Percentiles rank a stretch among this genome's conserved stretches.
Conservation (phyloP, 2,888 invertebrate genomes). For the Rhagonycha fulva region DNA sequence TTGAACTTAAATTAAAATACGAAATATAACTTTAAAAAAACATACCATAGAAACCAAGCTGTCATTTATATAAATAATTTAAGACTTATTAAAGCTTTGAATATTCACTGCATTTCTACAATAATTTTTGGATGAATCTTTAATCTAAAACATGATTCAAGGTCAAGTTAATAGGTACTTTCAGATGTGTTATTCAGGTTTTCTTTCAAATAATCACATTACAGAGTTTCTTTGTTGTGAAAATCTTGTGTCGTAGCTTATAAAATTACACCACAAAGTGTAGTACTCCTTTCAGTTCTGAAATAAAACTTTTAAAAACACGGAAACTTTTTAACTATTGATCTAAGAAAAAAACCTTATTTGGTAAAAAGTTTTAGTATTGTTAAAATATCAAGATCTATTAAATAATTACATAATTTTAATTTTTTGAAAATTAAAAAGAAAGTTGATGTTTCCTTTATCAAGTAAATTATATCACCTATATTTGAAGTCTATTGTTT, state of each 20-base stretch:
- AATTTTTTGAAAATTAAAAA: no score
- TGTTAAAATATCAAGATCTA: not conserved
- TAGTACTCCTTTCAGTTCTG: not conserved
- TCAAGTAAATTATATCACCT: no score
- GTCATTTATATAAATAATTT: not conserved
- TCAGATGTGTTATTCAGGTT: not conserved
- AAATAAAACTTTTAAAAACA: not conserved
- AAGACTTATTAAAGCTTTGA: not conserved
- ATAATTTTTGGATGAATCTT: not conserved
- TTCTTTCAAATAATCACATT: not conserved
- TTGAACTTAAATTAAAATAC: not conserved
- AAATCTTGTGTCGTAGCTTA: not conserved
- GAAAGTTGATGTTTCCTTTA: no score
- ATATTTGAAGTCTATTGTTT: no score
- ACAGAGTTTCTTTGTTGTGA: not conserved
- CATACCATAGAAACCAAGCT: not conserved
- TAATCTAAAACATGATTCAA: not conserved
- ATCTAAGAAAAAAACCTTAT: not conserved
- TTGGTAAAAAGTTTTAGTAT: not conserved
- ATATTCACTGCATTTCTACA: not conserved
- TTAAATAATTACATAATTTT: not conserved
- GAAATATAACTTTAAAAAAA: not conserved
- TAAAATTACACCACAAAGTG: not conserved
- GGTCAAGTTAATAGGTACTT: not conserved
- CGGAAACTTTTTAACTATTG: not conserved